Percentiles rank a stretch among this genome's conserved stretches.
Evolutionary conservation across 2,113 vertebrate species (phyloP).

Genomic region (Danio rerio): GRCz12tu NC_133188.1:23765001-23765500

Average conservation of each 20-base stretch:
- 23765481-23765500: too few species aligned
- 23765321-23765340: too few species aligned
- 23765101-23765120: neutral
- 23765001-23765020: neutral
- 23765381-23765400: too few species aligned
- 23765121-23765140: conserved; percentile 5
- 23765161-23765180: conserved; percentile 5
- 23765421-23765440: too few species aligned
- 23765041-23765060: neutral
- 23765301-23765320: too few species aligned
- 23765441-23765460: too few species aligned
- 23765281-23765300: neutral
- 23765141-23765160: neutral
- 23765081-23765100: conserved; percentile 4
- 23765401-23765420: too few species aligned
- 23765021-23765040: neutral
- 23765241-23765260: neutral
- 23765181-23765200: neutral
- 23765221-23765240: neutral
- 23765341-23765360: too few species aligned
- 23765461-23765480: too few species aligned
- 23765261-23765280: neutral
- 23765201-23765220: neutral
- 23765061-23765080: neutral
- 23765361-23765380: too few species aligned